Conservation (phyloP, 2,888 invertebrate species). For the Teleiodes luculella region DNA sequence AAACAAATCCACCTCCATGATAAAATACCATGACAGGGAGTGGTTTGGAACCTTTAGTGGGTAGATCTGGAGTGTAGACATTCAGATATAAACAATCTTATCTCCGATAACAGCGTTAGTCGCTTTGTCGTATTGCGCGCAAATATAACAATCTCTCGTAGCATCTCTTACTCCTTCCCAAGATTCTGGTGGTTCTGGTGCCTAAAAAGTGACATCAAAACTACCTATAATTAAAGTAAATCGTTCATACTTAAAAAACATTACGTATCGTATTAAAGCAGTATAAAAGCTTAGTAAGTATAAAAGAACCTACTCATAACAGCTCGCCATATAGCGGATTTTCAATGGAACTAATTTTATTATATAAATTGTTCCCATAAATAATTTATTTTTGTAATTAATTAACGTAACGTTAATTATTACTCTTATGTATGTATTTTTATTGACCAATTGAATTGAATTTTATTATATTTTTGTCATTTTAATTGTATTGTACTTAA, state of each 20-base stretch:
- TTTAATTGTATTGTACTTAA: no score
- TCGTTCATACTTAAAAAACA: background rate
- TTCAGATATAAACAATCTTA: slow-evolving; percentile 84
- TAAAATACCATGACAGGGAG: slow-evolving; percentile 69
- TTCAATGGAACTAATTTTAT: no score
- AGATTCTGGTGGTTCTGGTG: slow-evolving; percentile 52
- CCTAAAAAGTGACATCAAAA: slow-evolving; percentile 37
- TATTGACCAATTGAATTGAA: no score
- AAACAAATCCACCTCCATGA: slow-evolving; percentile 70
- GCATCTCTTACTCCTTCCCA: slow-evolving; percentile 83
- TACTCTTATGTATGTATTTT: no score
- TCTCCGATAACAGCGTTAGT: slow-evolving; percentile 71
- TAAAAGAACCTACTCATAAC: no score
- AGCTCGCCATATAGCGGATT: no score
- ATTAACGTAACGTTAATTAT: no score
- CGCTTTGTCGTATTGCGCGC: slow-evolving; percentile 80
- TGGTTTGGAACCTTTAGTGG: slow-evolving; percentile 25
- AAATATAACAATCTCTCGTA: slow-evolving; percentile 78
- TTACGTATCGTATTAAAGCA: background rate
- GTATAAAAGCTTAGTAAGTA: no score
- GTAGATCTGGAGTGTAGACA: slow-evolving; percentile 80
- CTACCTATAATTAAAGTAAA: background rate
- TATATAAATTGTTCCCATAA: no score
- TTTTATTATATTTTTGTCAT: no score
- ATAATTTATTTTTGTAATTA: no score